A percentile compares a stretch with the other conserved stretches of the same genome.
These are phyloP conservation scores for honey bee (Apis mellifera) DNA, from an alignment of 1,140 invertebrate species.

Conservation along the genomic window DNA sequence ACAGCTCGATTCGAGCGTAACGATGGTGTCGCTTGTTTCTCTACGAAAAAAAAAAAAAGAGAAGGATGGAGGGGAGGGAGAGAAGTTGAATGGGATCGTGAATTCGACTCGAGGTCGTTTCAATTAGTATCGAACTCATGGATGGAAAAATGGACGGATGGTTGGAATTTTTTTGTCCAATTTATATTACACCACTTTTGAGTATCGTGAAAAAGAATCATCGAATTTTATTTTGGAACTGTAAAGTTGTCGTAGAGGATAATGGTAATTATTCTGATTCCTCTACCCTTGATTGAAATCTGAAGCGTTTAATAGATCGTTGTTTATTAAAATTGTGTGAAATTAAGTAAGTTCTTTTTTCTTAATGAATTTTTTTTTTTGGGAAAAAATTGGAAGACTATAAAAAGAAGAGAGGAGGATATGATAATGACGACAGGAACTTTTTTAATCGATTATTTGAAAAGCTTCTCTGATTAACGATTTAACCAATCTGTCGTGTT, in stretches of 20 bases:
- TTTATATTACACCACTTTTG: neutral
- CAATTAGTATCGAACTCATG: conserved; percentile 10
- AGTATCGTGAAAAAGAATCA: neutral
- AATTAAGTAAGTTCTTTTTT: too few relatives aligned
- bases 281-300: too few relatives aligned
- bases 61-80: neutral
- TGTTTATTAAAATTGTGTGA: too few relatives aligned
- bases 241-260: neutral
- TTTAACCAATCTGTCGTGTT: neutral
- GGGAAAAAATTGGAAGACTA: too few relatives aligned
- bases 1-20: neutral
- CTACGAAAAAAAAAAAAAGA: neutral
- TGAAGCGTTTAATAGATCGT: too few relatives aligned
- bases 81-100: neutral
- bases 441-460: neutral
- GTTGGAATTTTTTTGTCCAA: neutral
- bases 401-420: too few relatives aligned
- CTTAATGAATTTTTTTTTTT: too few relatives aligned
- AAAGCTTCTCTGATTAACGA: neutral
- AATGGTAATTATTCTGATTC: neutral
- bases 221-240: neutral
- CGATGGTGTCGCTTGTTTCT: neutral
- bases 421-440: too few relatives aligned
- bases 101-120: neutral
- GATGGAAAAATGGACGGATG: neutral